Base-by-base conservation (phyloP, 2,797 vertebrate species). In the Xyrichtys novacula region DNA sequence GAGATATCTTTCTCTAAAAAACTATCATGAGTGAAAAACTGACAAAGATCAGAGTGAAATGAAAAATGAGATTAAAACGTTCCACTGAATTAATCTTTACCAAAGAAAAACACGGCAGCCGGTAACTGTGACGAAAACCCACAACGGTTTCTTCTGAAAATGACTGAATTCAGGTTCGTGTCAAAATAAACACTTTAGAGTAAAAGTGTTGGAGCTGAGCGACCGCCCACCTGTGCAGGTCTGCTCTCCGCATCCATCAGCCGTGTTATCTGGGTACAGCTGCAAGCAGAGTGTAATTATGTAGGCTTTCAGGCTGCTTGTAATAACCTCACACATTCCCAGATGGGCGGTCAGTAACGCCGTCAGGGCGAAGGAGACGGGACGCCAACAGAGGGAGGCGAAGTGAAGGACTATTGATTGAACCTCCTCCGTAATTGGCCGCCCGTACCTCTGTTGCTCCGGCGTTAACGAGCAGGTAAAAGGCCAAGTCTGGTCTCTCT, bases 401-500 rank as follows among this genome's bases (percentile, higher is more conserved):
- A 62, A 78, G 74, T 64, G 58, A 78, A 73, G 58, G 76, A 76
- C 69, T 85, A 86, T 88, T 82, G 85, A 92, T 87, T 77, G 66
- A 72, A 78, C 71, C 57, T 74, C 58, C 58, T 76, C 48, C 5
- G 46, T 86, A 87, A 91, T 85, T 88, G 88, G 76, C 69, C 25
- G 48, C 26, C 66, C 56, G 40, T 64, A 58, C 50, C 60, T 61
- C 71, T 17, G 75, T 55, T 83, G 65, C 76, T 66, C 65, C 15
- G 73, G 32, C n/a, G 32, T 40, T 84, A 85, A 82, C 44, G 55
- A 85, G 79, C 78, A 85, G 81, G 87, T 86, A 81, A 91, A 88
- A 90, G 85, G 85, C 67, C 82, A 85, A 54, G 80, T 65, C 73
- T 29, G 75, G 60, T 38, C 72, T 78, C 48, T 10, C 28, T 76